Conservation (phyloP, 2,797 vertebrate genomes). For the Macropus fuliginosus region DNA sequence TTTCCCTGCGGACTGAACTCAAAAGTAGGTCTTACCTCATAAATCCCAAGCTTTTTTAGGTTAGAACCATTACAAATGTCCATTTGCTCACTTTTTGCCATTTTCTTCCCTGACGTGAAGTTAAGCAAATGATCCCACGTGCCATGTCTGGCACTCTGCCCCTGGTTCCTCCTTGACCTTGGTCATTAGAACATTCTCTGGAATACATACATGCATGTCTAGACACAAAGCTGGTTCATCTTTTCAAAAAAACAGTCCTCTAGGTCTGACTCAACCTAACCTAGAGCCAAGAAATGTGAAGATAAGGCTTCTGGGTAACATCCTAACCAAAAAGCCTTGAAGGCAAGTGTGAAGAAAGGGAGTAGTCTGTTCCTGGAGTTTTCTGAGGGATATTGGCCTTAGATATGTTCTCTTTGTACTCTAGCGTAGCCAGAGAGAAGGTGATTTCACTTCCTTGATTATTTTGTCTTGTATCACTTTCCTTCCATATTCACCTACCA, state of each 20-base stretch:
- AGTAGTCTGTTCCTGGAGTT: constrained; percentile 22
- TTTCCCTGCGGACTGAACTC: neutral
- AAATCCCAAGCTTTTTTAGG: neutral
- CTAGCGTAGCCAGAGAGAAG: constrained; percentile 35
- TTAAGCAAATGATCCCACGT: neutral
- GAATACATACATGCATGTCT: constrained; percentile 68
- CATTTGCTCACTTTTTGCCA: neutral
- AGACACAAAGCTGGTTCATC: constrained; percentile 74
- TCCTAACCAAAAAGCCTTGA: constrained; percentile 64
- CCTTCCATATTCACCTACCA: neutral
- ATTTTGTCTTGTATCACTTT: constrained; percentile 52
- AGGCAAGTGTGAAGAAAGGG: constrained; percentile 51
- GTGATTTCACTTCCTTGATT: constrained; percentile 48
- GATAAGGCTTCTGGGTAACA: constrained; percentile 71
- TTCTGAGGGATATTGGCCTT: constrained; percentile 59
- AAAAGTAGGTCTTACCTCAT: neutral
- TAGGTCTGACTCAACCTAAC: constrained; percentile 70
- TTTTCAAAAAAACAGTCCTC: constrained; percentile 68
- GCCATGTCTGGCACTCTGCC: neutral
- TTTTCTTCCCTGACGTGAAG: neutral
- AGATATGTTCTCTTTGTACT: constrained; percentile 44
- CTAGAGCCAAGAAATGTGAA: constrained; percentile 66
- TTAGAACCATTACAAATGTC: neutral
- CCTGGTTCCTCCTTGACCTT: constrained; percentile 30
- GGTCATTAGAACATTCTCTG: constrained; percentile 64